Base-by-base conservation (phyloP, 1,140 invertebrate genomes). In the Magallana gigas region DNA sequence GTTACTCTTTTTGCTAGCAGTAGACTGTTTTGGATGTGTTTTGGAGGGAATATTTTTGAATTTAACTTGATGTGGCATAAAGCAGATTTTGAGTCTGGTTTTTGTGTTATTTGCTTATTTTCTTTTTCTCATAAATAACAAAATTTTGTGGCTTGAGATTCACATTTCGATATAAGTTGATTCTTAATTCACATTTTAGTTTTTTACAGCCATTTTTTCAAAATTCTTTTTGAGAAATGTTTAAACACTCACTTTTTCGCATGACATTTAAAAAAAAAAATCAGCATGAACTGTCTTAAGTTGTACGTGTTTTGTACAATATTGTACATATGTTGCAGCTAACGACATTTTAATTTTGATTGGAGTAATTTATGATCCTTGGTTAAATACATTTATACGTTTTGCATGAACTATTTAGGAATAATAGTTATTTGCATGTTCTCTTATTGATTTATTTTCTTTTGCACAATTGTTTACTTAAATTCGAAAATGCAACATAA, bases 71-170 rank as follows among this genome's bases (percentile, higher is more conserved):
- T 76, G 68, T 76, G 68, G 68, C 68, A 76, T 29, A 8, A 76
- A 76, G 68, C 68, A 76, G 68, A 76, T 76, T 76, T 76, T 76
- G 68, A 76, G 68, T 76, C 68, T 76, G 68, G 68, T 76, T 76
- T 64, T 76, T 76, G 68, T 76, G 68, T 76, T 76, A 29, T 76
- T 23, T 71, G n/a, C 9, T 71, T 62, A 29, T 76, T 29, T 76
- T 36, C 36, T 76, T 29, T 76, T 76, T 29, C 36, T 62, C 12
- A 76, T 29, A 76, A 76, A 9, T 76, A 76, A 76, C 68, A 76
- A 36, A 5, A 29, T 16, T 62, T 29, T 76, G 23, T 29, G 23
- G 36, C 36, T 18, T 76, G 18, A 76, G 11, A 29, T 76, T 76
- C 68, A 76, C 68, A 18, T 76, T 76, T 76, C 11, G 9, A 71